These are phyloP conservation scores for Glossophaga mutica DNA, from an alignment of 2,797 vertebrate genomes.

Conservation along the genomic window DNA sequence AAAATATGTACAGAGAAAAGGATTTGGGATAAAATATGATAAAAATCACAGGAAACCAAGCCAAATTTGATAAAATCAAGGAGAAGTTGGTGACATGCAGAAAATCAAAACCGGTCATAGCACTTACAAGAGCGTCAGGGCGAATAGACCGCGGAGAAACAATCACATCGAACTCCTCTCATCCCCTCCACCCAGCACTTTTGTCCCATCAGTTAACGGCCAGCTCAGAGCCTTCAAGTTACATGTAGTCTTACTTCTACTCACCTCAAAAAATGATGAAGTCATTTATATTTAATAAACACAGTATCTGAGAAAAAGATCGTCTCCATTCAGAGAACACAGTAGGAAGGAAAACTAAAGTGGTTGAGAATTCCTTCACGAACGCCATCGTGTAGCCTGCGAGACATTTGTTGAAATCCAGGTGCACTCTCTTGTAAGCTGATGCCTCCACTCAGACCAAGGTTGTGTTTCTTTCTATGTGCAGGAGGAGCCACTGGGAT, in stretches of 20 bases:
- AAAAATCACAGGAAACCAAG: conserved; percentile 54
- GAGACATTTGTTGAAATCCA: not conserved
- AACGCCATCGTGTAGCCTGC: not conserved
- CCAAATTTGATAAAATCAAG: conserved; percentile 48
- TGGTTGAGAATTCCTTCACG: not conserved
- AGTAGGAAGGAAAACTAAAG: not conserved
- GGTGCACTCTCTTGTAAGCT: not conserved
- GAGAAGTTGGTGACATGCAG: not conserved
- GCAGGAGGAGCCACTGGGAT: not conserved
- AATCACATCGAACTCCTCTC: not conserved
- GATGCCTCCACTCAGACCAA: not conserved
- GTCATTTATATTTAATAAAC: not conserved
- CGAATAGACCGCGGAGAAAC: not conserved
- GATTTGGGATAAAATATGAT: conserved; percentile 40
- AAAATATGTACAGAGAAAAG: conserved; percentile 30
- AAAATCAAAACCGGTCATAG: not conserved
- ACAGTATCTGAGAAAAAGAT: not conserved
- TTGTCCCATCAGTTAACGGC: not conserved
- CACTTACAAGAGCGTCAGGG: not conserved
- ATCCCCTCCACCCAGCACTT: not conserved
- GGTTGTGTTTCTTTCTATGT: not conserved
- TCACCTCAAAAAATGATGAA: not conserved
- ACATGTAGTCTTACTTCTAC: not conserved
- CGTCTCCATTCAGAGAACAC: not conserved
- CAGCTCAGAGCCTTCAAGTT: not conserved